These are phyloP conservation scores for Athetis lepigone DNA, from an alignment of 2,888 invertebrate genomes.

Conservation along the genomic window DNA sequence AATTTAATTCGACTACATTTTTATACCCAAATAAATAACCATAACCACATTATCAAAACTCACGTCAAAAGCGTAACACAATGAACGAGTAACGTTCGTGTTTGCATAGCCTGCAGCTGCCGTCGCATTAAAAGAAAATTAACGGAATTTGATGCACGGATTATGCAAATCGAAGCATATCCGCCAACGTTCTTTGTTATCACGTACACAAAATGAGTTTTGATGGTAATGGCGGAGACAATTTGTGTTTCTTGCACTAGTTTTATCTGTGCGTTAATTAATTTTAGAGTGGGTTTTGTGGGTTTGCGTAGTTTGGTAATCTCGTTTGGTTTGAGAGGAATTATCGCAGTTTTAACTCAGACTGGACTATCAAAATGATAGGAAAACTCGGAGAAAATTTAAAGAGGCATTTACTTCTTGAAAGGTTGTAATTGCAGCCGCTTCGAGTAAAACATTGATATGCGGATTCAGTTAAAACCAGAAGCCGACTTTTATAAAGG, in stretches of 20 bases:
- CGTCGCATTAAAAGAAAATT: conserved; percentile 88
- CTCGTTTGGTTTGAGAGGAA: conserved; percentile 3
- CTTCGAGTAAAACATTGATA: too few species aligned
- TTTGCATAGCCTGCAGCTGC: conserved; percentile 73
- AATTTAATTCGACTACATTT: too few species aligned
- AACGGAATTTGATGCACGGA: conserved; percentile 88
- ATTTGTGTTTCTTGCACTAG: conserved; percentile 68
- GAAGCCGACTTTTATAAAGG: too few species aligned
- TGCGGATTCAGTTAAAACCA: too few species aligned
- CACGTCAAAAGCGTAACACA: conserved; percentile 52
- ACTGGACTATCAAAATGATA: too few species aligned
- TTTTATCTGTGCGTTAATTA: conserved; percentile 58
- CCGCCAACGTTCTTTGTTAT: conserved; percentile 81
- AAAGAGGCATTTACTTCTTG: too few species aligned
- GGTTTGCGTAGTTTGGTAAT: conserved; percentile 26
- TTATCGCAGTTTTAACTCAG: too few species aligned
- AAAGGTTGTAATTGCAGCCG: too few species aligned
- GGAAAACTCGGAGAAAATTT: too few species aligned
- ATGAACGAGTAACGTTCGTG: conserved; percentile 63
- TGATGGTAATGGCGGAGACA: conserved; percentile 73
- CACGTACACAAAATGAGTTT: conserved; percentile 84
- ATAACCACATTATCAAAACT: conserved; percentile 29
- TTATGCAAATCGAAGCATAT: conserved; percentile 88
- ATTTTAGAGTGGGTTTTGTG: conserved; percentile 44
- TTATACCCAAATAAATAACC: too few species aligned